A percentile compares a stretch with the other conserved stretches of the same genome.
Conservation (phyloP, 2,888 invertebrate species). For the Notodonta dromedarius region DNA sequence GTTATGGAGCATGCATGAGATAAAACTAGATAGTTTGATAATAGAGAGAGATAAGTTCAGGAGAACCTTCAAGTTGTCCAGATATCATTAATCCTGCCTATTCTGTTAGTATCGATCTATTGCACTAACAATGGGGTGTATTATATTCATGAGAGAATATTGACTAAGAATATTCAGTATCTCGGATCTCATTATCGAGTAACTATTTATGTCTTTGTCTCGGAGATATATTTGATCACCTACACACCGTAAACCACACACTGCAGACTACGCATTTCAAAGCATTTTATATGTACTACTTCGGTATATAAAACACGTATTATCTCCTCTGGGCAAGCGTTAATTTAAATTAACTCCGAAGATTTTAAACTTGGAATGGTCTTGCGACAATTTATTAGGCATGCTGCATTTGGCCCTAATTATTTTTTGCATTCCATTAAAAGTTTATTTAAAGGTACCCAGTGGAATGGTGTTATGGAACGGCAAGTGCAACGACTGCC, state of each 20-base stretch:
- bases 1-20: not conserved
- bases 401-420: not conserved
- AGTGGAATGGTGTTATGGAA: too few species aligned
- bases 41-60: not conserved
- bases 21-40: slow-evolving; percentile 2
- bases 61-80: not conserved
- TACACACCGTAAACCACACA: too few species aligned
- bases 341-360: too few species aligned
- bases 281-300: too few species aligned
- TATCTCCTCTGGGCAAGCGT: too few species aligned
- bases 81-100: not conserved
- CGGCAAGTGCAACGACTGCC: too few species aligned
- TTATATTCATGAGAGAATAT: slow-evolving; percentile 1
- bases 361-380: not conserved
- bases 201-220: too few species aligned
- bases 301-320: too few species aligned
- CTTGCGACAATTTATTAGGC: not conserved
- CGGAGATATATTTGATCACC: too few species aligned
- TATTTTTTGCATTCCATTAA: slow-evolving; percentile 1
- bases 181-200: not conserved
- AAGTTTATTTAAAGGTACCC: not conserved
- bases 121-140: slow-evolving; percentile 4
- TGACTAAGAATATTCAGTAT: not conserved
- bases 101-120: not conserved
- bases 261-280: too few species aligned